Percentiles rank a stretch among this genome's conserved stretches.
Conservation (phyloP, 2,888 invertebrate species). For the Eretmocerus hayati region DNA sequence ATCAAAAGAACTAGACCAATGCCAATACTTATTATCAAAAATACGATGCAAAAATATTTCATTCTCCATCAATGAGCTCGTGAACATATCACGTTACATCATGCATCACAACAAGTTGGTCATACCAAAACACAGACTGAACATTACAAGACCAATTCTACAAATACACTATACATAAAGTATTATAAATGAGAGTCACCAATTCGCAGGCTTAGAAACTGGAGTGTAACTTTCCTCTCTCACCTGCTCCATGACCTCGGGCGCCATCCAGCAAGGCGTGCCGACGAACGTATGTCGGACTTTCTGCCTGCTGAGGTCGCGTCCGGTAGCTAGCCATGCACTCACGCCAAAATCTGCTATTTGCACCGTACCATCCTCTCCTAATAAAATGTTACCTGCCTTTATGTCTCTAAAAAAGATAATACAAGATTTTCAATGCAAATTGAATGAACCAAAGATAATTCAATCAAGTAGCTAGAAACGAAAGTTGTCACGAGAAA, state of each 20-base stretch:
- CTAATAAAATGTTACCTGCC: constrained; percentile 94
- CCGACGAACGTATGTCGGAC: constrained; percentile 97
- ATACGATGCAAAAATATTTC: no score
- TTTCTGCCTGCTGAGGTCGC: constrained; percentile 88
- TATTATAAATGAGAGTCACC: no score
- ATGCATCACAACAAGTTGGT: no score
- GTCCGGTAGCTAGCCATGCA: constrained; percentile 92
- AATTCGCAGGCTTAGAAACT: constrained; percentile 35
- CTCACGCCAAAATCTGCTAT: constrained; percentile 99
- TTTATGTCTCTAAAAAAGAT: constrained; percentile 73
- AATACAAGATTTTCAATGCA: neutral
- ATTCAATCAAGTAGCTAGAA: neutral
- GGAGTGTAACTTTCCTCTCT: constrained; percentile 48
- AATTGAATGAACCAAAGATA: neutral
- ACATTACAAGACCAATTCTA: no score
- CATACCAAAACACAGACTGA: no score
- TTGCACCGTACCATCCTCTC: constrained; percentile 94
- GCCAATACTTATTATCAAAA: no score
- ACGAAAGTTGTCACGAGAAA: no score
- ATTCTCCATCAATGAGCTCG: no score
- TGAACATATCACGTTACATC: no score
- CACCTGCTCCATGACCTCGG: constrained; percentile 98
- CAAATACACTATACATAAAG: no score
- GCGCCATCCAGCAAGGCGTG: constrained; percentile 99
- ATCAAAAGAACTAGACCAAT: no score